Evolutionary conservation across 2,888 invertebrate genomes (phyloP).

Genomic region (Slavum lentiscoides): DNA sequence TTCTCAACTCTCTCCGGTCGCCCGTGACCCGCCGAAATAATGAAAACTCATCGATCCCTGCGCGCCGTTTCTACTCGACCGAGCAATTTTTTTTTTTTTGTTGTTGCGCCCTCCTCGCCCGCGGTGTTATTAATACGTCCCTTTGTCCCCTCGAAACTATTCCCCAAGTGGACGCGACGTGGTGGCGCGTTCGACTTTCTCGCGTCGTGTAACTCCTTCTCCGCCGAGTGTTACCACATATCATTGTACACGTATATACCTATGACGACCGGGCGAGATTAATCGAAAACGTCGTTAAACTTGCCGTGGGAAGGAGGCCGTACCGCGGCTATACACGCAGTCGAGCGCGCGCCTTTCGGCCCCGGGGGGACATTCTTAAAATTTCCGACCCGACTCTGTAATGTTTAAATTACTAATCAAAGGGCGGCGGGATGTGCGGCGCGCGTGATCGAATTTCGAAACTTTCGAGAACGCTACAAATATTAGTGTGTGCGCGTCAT

Average conservation of each 20-base stretch:
- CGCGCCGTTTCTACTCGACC: constrained; percentile 34
- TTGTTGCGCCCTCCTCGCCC: neutral
- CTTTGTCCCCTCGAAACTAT: constrained; percentile 25
- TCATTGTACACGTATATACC: neutral
- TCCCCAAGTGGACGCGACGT: constrained; percentile 16
- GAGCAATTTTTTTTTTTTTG: constrained; percentile 33
- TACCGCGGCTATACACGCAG: neutral
- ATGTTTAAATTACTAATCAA: constrained; percentile 38
- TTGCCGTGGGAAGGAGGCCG: neutral
- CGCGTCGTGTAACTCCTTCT: neutral
- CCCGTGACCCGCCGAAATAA: constrained; percentile 1
- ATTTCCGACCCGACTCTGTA: constrained; percentile 15
- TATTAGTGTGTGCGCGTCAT: neutral
- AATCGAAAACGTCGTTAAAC: constrained; percentile 39
- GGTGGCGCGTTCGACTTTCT: neutral
- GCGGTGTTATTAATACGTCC: neutral
- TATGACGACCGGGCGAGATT: constrained; percentile 23
- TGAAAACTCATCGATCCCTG: constrained; percentile 41
- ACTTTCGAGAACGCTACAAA: neutral
- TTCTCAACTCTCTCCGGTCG: constrained; percentile 20
- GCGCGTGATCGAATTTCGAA: constrained; percentile 21
- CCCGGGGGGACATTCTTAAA: constrained; percentile 20
- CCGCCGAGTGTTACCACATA: too few species aligned
- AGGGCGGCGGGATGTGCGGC: neutral
- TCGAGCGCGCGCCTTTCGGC: neutral